Base-by-base conservation (phyloP, 1,140 invertebrate species). In the Daktulosphaira vitifoliae region DNA sequence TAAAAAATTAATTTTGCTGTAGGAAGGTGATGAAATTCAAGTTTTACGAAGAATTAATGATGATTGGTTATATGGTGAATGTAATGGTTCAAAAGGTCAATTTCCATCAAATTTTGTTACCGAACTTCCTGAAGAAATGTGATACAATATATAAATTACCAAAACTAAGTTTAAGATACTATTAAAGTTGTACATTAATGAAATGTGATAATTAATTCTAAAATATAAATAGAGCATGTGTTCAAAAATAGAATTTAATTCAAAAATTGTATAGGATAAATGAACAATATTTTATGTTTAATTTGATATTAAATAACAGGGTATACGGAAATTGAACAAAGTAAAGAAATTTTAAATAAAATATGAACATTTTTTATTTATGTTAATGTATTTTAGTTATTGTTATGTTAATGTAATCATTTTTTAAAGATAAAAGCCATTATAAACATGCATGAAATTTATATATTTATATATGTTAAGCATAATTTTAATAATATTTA, bases 31-130 rank as follows among this genome's bases (percentile, higher is more conserved):
- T 69, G 78, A 78, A 65, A 83, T 93, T 46, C 81, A 78, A 66
- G 80, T 92, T 46, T 73, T 85, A 48, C 81, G 82, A 56, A 81
- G 81, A 76, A 78, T 90, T 67, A 87, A 85, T 68, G 79, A 84
- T 16, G 85, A 91, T 68, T 93, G 90, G 90, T 79, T 90, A 15
- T 88, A 81, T 70, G 90, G 90, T 29, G 82, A 86, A 71, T 81
- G 78, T 52, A 76, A 80, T 50, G 82, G 81, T 22, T 76, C 76
- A 59, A 80, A 76, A 71, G 90, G 89, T 44, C 85, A 90, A 72
- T 92, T 92, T 76, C 90, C 89, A 65, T 76, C 82, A 5, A 85
- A 85, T 77, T 92, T 89, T 76, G 84, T 92, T 20, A 81, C 68
- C 22, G 69, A 71, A 52, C 66, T 66, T 39, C 46, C 54, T 62